phyloP scores from a whole-genome alignment of 2,797 vertebrate species.

The Podarcis siculus region DNA sequence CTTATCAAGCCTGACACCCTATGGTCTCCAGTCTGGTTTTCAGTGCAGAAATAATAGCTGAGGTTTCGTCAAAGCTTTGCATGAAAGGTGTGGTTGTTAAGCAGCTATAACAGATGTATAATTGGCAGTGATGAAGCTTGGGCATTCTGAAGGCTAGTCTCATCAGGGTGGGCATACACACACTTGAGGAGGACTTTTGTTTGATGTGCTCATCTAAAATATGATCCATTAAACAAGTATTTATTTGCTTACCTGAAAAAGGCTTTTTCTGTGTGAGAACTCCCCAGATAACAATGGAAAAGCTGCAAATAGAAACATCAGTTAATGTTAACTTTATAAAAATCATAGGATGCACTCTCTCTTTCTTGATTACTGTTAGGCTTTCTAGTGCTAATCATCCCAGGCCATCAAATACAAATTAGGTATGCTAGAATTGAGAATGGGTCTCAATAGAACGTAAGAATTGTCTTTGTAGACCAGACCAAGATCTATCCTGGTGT shows the following conservation, averaged over 20 bases:
- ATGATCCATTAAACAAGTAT: not conserved
- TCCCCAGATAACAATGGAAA: slow-evolving; percentile 96
- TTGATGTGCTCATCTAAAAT: not conserved
- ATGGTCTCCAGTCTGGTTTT: not conserved
- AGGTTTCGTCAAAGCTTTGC: not conserved
- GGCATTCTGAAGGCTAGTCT: not conserved
- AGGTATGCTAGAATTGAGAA: not conserved
- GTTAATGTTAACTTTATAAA: not conserved
- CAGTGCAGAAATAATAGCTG: rapidly evolving
- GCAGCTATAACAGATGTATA: rapidly evolving
- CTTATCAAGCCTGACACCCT: not conserved
- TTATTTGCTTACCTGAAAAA: slow-evolving; percentile 86
- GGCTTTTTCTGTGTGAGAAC: slow-evolving; percentile 97
- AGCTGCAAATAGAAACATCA: slow-evolving; percentile 76
- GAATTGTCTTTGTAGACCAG: not conserved
- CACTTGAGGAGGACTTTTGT: rapidly evolving
- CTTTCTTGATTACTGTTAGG: not conserved
- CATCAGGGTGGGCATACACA: not conserved
- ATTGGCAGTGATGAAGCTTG: not conserved
- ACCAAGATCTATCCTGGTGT: not conserved
- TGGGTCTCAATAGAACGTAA: not conserved
- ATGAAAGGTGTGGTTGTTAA: slow-evolving; percentile 1
- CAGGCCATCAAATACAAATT: not conserved
- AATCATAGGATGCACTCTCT: not conserved
- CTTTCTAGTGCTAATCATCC: not conserved